These are phyloP conservation scores for Habroteleia sp. DNA, from an alignment of 2,888 invertebrate species.

Conservation along the genomic window DNA sequence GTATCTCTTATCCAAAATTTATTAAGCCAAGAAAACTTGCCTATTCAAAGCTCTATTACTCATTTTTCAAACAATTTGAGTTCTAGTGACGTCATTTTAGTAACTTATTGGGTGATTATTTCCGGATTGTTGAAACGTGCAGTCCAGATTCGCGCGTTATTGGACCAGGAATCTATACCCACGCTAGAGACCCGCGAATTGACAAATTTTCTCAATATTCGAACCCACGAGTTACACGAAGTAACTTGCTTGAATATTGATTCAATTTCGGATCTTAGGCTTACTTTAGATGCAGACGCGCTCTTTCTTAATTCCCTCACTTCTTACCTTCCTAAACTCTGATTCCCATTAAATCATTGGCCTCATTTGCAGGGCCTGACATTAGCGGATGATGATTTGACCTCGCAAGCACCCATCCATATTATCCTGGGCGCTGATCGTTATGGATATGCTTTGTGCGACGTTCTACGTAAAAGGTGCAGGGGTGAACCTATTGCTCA, in stretches of 20 bases:
- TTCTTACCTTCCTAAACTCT: neutral
- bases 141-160: neutral
- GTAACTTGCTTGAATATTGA: too few relatives aligned
- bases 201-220: neutral
- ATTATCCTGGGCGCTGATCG: neutral
- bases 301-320: neutral
- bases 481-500: conserved; percentile 1
- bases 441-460: neutral
- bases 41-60: too few relatives aligned
- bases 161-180: neutral
- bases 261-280: too few relatives aligned
- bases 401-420: neutral
- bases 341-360: neutral
- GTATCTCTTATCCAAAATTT: too few relatives aligned
- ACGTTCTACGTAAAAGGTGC: neutral
- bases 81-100: too few relatives aligned
- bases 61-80: too few relatives aligned
- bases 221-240: too few relatives aligned
- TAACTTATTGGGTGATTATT: neutral
- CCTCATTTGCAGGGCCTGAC: neutral
- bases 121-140: neutral
- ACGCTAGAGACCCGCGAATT: neutral
- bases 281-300: neutral
- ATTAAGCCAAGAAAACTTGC: too few relatives aligned
- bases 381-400: neutral